These are phyloP conservation scores for Chionoecetes opilio DNA, from an alignment of 1,140 invertebrate genomes.

Conservation along the genomic window DNA sequence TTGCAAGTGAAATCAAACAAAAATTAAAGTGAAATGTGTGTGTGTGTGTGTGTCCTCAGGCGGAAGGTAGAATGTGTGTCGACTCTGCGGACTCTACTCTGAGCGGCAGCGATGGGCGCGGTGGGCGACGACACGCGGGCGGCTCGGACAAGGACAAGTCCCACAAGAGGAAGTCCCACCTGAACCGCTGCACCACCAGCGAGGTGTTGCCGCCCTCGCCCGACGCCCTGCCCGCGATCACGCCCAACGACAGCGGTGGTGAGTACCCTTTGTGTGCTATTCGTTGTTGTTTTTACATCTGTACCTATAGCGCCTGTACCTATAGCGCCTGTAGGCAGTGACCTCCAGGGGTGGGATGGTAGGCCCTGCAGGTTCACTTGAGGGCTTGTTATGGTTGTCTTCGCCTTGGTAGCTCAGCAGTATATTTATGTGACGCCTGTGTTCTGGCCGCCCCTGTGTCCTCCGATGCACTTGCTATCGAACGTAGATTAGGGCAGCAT, in stretches of 20 bases:
- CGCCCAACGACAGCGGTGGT: slow-evolving; percentile 58
- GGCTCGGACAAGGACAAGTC: slow-evolving; percentile 61
- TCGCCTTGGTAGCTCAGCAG: too few species aligned
- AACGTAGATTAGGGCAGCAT: too few species aligned
- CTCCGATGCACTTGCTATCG: too few species aligned
- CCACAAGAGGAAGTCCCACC: slow-evolving; percentile 66
- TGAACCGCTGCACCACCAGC: slow-evolving; percentile 52
- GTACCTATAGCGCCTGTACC: too few species aligned
- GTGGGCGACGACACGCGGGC: slow-evolving; percentile 32
- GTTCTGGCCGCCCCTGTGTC: too few species aligned
- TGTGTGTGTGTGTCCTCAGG: neutral
- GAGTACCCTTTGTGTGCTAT: neutral
- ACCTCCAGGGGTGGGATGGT: too few species aligned
- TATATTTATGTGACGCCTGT: too few species aligned
- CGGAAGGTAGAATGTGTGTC: slow-evolving; percentile 43
- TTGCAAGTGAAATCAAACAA: too few species aligned
- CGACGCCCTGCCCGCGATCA: slow-evolving; percentile 9
- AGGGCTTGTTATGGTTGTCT: neutral
- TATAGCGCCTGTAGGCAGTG: too few species aligned
- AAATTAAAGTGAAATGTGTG: neutral
- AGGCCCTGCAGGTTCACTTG: too few species aligned
- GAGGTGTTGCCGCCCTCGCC: slow-evolving; percentile 4
- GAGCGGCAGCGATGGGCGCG: slow-evolving; percentile 69
- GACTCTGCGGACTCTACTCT: slow-evolving; percentile 73
- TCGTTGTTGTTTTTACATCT: too few species aligned